Evolutionary conservation across 2,113 vertebrate genomes (phyloP), one percentile per base, ranked within the genome.

Genomic region (Amphilophus citrinellus): DNA sequence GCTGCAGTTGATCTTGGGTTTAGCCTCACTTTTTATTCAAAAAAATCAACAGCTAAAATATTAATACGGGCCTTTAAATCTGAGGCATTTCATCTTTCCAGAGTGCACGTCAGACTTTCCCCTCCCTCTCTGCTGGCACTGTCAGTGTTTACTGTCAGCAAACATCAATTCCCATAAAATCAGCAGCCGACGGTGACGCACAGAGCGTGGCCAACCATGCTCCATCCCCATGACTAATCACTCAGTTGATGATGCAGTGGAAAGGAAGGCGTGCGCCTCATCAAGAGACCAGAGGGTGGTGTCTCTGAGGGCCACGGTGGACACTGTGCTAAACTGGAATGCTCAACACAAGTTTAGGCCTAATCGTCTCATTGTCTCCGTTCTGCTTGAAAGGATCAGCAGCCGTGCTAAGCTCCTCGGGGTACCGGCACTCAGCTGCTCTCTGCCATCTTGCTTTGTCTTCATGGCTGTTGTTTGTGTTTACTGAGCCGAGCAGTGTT

Each of bases 311-410:
- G 76, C 68, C 10, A 22, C 77, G 24, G 79, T 79, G 89, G 87
- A 91, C 65, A 79, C 56, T 3, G 82, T 71, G 80, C 79, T 79
- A 85, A 88, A 85, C 88, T 88, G 86, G 77, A 93, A 86, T 86
- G 20, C 93, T 79, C 76, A 6, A 92, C 88, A 92, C 88, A 84
- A 90, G 87, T 91, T 91, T 61, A 61, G 80, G 89, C 86, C 90
- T 94, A 94, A 95, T 95, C 84, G 82, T 80, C 83, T 92, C 90
- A 90, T 93, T 92, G 92, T 93, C 86, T 94, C 65, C 32, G 91
- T 95, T 94, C 88, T 90, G 93, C 93, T 92, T 91, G 92, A 94
- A 77, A 88, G 90, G 91, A 91, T 93, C 90, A 86, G 78, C 91
- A 89, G 77, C 84, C 80, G 20, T 27, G 83, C 83, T 93, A 89